Evolutionary conservation across 2,113 vertebrate genomes (phyloP), one percentile per base, ranked within the genome.

Genomic region (Alaudala cheleensis): DNA sequence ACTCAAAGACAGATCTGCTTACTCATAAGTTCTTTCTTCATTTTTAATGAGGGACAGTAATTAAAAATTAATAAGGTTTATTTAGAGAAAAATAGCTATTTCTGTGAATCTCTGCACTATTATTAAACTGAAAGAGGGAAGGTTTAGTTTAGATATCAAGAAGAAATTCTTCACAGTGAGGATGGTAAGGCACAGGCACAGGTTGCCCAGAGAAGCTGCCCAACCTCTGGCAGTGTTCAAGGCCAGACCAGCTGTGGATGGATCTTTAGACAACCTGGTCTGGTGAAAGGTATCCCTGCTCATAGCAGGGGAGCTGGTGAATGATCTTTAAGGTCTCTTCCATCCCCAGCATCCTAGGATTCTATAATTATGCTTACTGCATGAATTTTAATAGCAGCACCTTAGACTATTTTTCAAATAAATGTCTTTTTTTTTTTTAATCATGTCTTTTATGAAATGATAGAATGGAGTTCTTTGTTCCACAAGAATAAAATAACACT

Each of bases 21-120:
- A 67, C 53, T 92, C 49, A 9, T 70, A 72, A 84, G 40, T 78
- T 73, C 28, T 40, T 93, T 29, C 29, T 90, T 76, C 1, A 91
- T 87, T 95, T 93, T 91, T 95, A 91, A 93, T 92, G 81, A 93
- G 15, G 24, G 7, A 40, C 4, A 40, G 13, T 14, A 87, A 78
- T 95, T 40, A 86, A 94, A 95, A 86, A 84, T 78, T 71, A 58
- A 84, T 81, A 54, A 69, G 19, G 9, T 70, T 84, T 95, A 92
- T 94, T 91, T 91, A 71, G 57, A 50, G 69, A 60, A 91, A 91
- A 94, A 0, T 5, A 61, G 47, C 13, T 31, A 40, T 84, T 90
- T 83, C 31, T 81, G 61, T 88, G 73, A 88, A 73, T 28, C 33
- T 67, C 37, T 66, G 39, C 16, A 22, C 26, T 81, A 62, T 71